phyloP scores from a whole-genome alignment of 2,888 invertebrate genomes.

The Achlya flavicornis region DNA sequence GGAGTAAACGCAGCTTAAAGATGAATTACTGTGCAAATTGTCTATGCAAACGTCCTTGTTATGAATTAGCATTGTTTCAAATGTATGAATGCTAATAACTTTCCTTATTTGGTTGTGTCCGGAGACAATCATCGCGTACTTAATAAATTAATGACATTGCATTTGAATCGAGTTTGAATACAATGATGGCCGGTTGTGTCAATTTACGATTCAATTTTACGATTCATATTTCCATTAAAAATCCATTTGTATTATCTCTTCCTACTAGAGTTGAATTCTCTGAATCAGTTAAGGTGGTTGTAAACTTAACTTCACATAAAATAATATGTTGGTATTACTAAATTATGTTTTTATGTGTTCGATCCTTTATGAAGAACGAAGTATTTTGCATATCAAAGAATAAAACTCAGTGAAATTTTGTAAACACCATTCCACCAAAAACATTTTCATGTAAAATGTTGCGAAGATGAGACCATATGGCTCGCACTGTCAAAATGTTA shows the following conservation, averaged over 20 bases:
- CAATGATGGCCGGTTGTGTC: slow-evolving; percentile 23
- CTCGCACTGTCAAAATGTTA: no score
- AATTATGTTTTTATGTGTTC: background rate
- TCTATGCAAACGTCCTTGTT: slow-evolving; percentile 55
- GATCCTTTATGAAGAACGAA: background rate
- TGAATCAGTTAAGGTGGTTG: background rate
- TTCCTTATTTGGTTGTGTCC: slow-evolving; percentile 34
- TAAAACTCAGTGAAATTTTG: no score
- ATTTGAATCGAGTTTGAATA: slow-evolving; percentile 31
- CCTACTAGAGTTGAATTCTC: background rate
- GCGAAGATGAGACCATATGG: no score
- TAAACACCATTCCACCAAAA: no score
- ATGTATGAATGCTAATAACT: slow-evolving; percentile 48
- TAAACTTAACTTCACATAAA: background rate
- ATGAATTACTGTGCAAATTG: slow-evolving; percentile 44
- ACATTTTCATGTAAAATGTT: no score
- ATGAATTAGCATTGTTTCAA: slow-evolving; percentile 47
- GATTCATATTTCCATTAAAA: background rate
- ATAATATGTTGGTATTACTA: no score
- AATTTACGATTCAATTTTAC: background rate
- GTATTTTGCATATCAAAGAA: no score
- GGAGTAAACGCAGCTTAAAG: slow-evolving; percentile 25
- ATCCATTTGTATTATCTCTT: background rate
- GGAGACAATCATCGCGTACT: background rate
- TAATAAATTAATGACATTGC: background rate